Evolutionary conservation across 2,888 invertebrate genomes (phyloP).

Genomic region (Eulithis prunata): DNA sequence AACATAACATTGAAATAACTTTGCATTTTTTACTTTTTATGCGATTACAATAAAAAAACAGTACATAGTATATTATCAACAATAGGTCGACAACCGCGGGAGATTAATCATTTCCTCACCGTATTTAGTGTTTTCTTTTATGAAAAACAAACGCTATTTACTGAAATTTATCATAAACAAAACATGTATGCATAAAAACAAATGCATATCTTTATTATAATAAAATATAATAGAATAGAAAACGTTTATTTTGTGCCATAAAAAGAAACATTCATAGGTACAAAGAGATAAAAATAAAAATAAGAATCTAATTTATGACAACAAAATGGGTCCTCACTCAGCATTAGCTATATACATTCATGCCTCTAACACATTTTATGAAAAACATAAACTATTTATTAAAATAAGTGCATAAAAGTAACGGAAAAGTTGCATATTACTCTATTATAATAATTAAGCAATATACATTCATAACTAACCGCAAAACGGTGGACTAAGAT

Average conservation of each 20-base stretch:
- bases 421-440: constrained; percentile 7
- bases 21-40: neutral
- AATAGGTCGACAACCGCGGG: neutral
- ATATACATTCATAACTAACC: constrained; percentile 29
- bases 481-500: constrained; percentile 23
- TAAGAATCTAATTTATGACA: too few relatives aligned
- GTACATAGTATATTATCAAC: neutral
- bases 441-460: constrained; percentile 27
- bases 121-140: neutral
- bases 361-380: neutral
- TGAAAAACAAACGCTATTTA: too few relatives aligned
- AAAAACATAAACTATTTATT: too few relatives aligned
- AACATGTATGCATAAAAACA: too few relatives aligned
- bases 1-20: neutral
- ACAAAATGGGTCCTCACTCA: too few relatives aligned
- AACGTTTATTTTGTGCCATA: too few relatives aligned
- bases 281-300: too few relatives aligned
- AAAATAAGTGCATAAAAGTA: neutral
- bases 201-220: too few relatives aligned
- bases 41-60: neutral
- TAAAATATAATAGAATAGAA: too few relatives aligned
- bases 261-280: too few relatives aligned
- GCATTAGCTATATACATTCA: too few relatives aligned
- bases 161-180: too few relatives aligned
- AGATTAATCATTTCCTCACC: neutral